Percentiles rank a stretch among this genome's conserved stretches.
Evolutionary conservation across 2,113 vertebrate species (phyloP).

Genomic region (Isichthys henryi): DNA sequence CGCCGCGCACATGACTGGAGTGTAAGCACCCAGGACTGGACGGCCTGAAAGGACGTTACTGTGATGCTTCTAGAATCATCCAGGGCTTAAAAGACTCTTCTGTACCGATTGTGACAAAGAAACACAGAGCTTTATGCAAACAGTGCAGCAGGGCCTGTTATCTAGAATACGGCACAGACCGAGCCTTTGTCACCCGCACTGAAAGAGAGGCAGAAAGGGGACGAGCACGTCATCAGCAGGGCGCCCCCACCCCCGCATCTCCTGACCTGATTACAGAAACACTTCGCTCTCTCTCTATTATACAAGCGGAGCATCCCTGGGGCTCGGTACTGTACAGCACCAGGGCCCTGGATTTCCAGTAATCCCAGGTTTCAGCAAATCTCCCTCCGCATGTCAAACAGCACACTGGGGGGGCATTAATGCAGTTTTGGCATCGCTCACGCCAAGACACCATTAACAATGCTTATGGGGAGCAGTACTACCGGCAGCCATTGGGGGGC

Average conservation of each 20-base stretch:
- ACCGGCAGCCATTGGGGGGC: background rate
- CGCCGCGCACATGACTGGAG: background rate
- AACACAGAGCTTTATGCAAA: conserved; percentile 41
- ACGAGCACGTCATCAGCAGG: background rate
- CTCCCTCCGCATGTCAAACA: background rate
- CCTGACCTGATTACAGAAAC: conserved; percentile 39
- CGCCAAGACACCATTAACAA: background rate
- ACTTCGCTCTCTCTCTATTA: conserved; percentile 27
- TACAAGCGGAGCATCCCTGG: background rate
- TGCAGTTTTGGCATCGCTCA: background rate
- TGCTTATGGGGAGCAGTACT: background rate
- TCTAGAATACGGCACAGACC: conserved; percentile 45
- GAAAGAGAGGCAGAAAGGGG: background rate
- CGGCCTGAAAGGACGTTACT: background rate
- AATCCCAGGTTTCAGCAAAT: background rate
- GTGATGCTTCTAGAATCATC: background rate
- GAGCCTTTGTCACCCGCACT: conserved; percentile 50
- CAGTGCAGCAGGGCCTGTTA: conserved; percentile 37
- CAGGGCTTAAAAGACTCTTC: background rate
- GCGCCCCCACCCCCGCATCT: conserved; percentile 15
- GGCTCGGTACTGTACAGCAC: background rate
- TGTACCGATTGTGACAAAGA: conserved; percentile 57
- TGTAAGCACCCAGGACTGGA: background rate
- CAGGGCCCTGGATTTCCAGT: background rate
- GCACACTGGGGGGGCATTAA: background rate